phyloP scores from a whole-genome alignment of 2,113 vertebrate genomes.

The Notechis scutatus region DNA sequence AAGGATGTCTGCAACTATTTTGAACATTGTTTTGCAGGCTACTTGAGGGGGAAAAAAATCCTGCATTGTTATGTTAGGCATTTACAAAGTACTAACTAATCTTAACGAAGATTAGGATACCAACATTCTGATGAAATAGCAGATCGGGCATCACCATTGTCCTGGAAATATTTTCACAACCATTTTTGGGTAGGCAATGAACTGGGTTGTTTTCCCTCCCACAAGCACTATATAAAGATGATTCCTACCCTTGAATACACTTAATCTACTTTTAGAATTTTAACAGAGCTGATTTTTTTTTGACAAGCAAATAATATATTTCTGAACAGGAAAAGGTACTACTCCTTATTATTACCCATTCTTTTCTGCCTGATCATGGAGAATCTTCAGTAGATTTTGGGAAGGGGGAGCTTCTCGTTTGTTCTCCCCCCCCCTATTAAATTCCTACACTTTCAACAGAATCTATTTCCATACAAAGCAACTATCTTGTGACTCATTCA shows the following conservation, averaged over 20 bases:
- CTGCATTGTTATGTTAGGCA: neutral
- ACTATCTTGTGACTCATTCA: neutral
- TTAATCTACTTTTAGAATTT: neutral
- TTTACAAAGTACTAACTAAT: neutral
- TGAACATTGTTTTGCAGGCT: neutral
- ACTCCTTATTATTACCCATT: neutral
- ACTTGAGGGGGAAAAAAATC: neutral
- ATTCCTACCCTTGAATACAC: neutral
- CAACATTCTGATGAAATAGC: neutral
- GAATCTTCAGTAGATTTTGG: neutral
- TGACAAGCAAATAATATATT: neutral
- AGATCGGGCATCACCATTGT: neutral
- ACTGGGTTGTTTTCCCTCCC: neutral
- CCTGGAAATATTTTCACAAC: neutral
- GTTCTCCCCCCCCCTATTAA: neutral
- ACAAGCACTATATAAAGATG: neutral
- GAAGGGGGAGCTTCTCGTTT: neutral
- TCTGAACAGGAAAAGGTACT: neutral
- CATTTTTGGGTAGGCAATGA: neutral
- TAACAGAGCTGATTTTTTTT: neutral
- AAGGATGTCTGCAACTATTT: neutral
- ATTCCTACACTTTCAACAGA: neutral
- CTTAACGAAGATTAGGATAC: neutral
- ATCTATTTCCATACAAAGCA: neutral
- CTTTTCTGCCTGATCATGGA: neutral